Percentiles rank a stretch among this genome's conserved stretches.
Evolutionary conservation across 2,888 invertebrate species (phyloP).

Genomic region (Timandra comae): DNA sequence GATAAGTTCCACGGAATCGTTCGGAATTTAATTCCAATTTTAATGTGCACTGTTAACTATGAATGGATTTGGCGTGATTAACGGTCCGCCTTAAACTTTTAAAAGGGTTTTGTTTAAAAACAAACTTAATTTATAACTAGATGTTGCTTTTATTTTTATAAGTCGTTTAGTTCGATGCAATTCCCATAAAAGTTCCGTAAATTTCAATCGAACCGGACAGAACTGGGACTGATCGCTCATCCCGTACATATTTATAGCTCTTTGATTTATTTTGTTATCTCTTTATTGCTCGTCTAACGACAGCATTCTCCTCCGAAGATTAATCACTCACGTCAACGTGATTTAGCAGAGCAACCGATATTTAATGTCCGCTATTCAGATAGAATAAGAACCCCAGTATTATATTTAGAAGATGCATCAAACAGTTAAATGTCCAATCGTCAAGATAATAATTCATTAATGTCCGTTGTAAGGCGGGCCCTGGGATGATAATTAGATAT

Average conservation of each 20-base stretch:
- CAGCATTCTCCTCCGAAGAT: slow-evolving; percentile 71
- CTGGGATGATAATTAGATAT: slow-evolving; percentile 34
- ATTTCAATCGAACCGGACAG: slow-evolving; percentile 59
- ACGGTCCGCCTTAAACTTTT: slow-evolving; percentile 20
- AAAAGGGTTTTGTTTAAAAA: slow-evolving; percentile 42
- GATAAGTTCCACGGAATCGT: slow-evolving; percentile 23
- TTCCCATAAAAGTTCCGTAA: slow-evolving; percentile 63
- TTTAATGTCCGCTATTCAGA: slow-evolving; percentile 69
- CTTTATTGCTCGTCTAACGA: slow-evolving; percentile 73
- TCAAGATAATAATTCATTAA: slow-evolving; percentile 43
- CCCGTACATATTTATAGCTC: slow-evolving; percentile 65
- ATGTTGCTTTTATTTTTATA: slow-evolving; percentile 55
- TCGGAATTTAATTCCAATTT: slow-evolving; percentile 31
- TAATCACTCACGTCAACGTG: slow-evolving; percentile 72
- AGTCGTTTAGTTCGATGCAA: slow-evolving; percentile 51
- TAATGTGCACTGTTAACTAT: slow-evolving; percentile 40
- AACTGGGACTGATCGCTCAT: slow-evolving; percentile 70
- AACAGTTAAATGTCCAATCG: slow-evolving; percentile 57
- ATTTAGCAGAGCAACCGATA: slow-evolving; percentile 74
- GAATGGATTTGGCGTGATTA: slow-evolving; percentile 22
- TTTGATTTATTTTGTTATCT: slow-evolving; percentile 77
- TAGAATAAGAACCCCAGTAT: slow-evolving; percentile 56
- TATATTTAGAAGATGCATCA: slow-evolving; percentile 62
- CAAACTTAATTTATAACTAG: slow-evolving; percentile 63
- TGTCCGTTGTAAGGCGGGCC: slow-evolving; percentile 25